Conservation (phyloP, 2,113 vertebrate species). For the Oostethus manadensis region DNA sequence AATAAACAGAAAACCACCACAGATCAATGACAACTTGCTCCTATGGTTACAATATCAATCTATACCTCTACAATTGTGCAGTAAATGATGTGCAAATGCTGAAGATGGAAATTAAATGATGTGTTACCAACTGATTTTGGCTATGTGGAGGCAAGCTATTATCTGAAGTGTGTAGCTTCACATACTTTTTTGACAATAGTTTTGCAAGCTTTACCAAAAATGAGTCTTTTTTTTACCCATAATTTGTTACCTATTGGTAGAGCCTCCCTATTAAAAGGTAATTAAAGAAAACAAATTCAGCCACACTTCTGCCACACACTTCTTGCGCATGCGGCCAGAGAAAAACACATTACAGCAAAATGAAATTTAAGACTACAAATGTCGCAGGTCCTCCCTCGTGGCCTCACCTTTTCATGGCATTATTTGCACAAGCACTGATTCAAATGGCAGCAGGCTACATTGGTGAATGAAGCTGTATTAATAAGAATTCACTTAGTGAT, state of each 20-base stretch:
- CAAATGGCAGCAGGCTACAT: conserved; percentile 5
- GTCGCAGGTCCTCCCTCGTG: conserved; percentile 8
- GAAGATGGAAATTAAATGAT: too few species aligned
- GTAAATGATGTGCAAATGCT: too few species aligned
- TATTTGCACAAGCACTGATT: conserved; percentile 9
- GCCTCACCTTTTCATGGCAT: conserved; percentile 12
- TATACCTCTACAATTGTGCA: too few species aligned
- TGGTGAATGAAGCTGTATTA: conserved; percentile 2
- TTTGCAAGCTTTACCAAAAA: too few species aligned
- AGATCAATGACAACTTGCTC: not conserved
- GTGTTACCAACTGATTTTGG: not conserved
- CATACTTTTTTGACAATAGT: too few species aligned
- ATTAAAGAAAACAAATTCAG: too few species aligned
- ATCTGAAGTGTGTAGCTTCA: too few species aligned
- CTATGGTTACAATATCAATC: too few species aligned
- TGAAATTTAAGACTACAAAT: conserved; percentile 19
- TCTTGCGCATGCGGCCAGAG: conserved; percentile 13
- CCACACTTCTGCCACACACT: not conserved
- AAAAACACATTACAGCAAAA: conserved; percentile 27
- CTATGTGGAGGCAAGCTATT: not conserved
- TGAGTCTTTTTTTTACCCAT: too few species aligned
- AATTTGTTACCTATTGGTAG: too few species aligned
- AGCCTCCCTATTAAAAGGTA: too few species aligned
- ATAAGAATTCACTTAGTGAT: not conserved
- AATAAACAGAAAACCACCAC: not conserved